Base-by-base conservation (phyloP, 2,888 invertebrate genomes). In the Arenicola marina region DNA sequence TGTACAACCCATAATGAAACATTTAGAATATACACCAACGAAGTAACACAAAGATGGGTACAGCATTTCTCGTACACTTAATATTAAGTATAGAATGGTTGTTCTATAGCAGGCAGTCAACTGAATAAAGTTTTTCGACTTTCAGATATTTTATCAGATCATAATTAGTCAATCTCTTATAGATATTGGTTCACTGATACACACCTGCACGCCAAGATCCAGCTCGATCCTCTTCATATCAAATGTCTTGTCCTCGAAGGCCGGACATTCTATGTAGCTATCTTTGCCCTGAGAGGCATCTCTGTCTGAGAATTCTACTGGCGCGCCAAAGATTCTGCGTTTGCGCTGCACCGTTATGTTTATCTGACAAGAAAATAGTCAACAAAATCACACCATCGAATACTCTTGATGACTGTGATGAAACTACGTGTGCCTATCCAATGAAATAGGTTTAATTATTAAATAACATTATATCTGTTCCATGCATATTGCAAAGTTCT, bases 261-360 rank as follows among this genome's bases (percentile, higher is more conserved):
- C 57, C 1, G 71, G 60, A 63, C 81, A 81, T 45, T 82, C 81
- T 26, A 81, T 67, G 64, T 75, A 77, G 0, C 75, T 77, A 68
- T 82, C 80, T 64, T 83, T 83, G n/a, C 75, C 75, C 57, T 80
- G 78, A 21, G 64, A 74, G 4, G 79, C 78, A 69, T 79, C 78
- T 33, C 80, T 67, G 63, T 83, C 82, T 18, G 63, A 62, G 62
- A 84, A 83, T 3, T 65, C 63, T 56, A 70, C 67, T 2, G 80
- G 77, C 4, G 76, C 78, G 29, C 82, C 82, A 69, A 80, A 80
- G 31, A 76, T 72, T 44, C 67, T 46, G 4, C 78, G 65, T 3
- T 68, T 53, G 56, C 78, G 61, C 33, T 63, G 72, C 4, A 78
- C 73, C 3, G 77, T 75, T 29, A 81, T 75, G 57, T 75, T 75